A percentile compares a stretch with the other conserved stretches of the same genome.
phyloP scores from a whole-genome alignment of 2,797 vertebrate genomes.

The Myotis myotis region DNA sequence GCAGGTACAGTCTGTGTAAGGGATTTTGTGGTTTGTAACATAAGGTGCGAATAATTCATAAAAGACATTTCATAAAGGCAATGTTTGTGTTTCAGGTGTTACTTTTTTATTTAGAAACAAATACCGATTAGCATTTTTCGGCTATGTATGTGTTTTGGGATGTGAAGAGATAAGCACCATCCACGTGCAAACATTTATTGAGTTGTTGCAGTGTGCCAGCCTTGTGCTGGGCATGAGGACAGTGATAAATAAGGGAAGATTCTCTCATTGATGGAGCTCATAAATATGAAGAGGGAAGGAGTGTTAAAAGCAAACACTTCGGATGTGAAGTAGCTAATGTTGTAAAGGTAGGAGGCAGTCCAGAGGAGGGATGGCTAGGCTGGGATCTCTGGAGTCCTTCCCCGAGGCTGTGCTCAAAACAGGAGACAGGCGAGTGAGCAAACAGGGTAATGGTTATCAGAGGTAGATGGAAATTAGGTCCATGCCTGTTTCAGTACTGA shows the following conservation, averaged over 20 bases:
- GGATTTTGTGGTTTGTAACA: background rate
- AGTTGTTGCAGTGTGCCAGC: background rate
- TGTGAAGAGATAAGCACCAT: background rate
- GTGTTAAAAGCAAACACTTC: background rate
- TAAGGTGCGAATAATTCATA: background rate
- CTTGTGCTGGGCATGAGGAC: background rate
- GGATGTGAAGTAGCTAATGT: background rate
- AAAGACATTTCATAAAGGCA: background rate
- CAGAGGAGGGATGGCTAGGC: background rate
- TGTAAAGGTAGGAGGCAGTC: background rate
- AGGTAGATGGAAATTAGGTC: background rate
- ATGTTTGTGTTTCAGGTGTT: background rate
- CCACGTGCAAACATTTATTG: background rate
- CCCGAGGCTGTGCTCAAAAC: background rate
- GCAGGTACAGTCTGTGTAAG: background rate
- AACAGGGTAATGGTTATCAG: background rate
- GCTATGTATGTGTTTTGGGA: background rate
- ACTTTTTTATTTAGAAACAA: conserved; percentile 34
- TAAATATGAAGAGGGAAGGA: background rate
- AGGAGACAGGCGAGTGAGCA: background rate
- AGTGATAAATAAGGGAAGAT: background rate
- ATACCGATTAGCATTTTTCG: background rate
- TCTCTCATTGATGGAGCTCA: background rate
- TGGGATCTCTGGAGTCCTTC: background rate
- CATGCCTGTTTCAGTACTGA: background rate